Evolutionary conservation across 2,888 invertebrate genomes (phyloP).

Genomic region (Oscheius sp.): DNA sequence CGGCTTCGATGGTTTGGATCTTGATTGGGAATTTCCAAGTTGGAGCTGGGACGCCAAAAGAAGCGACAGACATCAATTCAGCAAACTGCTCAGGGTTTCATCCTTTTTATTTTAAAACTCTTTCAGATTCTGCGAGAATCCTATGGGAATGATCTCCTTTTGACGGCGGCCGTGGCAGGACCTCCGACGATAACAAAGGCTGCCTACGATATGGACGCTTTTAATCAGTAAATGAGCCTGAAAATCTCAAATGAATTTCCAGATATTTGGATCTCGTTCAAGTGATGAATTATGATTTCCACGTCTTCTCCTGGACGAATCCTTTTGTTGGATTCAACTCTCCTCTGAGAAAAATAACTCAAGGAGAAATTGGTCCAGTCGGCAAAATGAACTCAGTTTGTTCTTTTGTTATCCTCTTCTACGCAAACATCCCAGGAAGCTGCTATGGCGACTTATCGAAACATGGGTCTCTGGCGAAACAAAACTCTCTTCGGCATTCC

Average conservation of each 20-base stretch:
- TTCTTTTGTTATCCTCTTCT: too few species aligned
- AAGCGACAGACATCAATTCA: conserved; percentile 47
- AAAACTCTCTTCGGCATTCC: conserved; percentile 87
- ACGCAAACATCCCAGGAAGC: conserved; percentile 79
- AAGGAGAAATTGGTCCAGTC: conserved; percentile 49
- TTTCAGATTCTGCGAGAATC: conserved; percentile 46
- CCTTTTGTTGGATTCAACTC: conserved; percentile 87
- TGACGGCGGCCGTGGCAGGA: conserved; percentile 76
- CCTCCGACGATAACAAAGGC: conserved; percentile 80
- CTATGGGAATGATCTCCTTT: conserved; percentile 42
- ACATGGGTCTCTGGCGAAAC: conserved; percentile 80
- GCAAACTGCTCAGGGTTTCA: conserved; percentile 43
- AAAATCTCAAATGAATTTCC: conserved; percentile 25
- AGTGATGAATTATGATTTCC: conserved; percentile 91
- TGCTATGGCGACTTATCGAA: conserved; percentile 81
- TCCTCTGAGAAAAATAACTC: conserved; percentile 77
- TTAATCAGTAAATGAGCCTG: conserved; percentile 71
- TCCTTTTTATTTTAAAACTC: not conserved
- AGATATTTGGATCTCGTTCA: conserved; percentile 84
- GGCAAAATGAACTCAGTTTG: conserved; percentile 62
- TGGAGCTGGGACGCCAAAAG: conserved; percentile 58
- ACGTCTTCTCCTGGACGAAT: conserved; percentile 77
- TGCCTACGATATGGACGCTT: conserved; percentile 83
- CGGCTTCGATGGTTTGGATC: conserved; percentile 60
- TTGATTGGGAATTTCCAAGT: conserved; percentile 68